phyloP scores from a whole-genome alignment of 2,797 vertebrate species.

The Oceanodroma leucorhoa region DNA sequence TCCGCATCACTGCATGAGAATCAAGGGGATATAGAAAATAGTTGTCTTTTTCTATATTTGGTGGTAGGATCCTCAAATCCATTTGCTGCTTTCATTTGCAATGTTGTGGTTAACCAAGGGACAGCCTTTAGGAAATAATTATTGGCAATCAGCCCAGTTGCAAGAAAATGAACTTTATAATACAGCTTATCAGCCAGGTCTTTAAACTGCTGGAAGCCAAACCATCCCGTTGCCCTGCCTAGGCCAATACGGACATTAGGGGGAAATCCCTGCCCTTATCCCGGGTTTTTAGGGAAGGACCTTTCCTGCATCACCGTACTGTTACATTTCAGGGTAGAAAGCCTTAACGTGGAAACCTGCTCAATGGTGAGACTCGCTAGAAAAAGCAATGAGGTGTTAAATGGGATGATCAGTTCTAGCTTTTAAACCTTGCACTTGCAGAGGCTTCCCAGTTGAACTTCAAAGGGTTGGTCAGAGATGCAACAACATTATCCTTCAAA shows the following conservation, averaged over 20 bases:
- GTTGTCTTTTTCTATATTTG: not conserved
- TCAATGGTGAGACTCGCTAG: not conserved
- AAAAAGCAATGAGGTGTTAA: not conserved
- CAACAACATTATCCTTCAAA: not conserved
- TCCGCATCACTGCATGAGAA: not conserved
- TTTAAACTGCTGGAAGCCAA: not conserved
- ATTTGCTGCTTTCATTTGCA: not conserved
- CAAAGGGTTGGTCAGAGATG: not conserved
- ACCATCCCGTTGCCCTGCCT: not conserved
- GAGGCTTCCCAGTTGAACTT: not conserved
- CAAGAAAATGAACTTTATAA: not conserved
- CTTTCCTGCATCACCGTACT: not conserved
- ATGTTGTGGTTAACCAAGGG: not conserved
- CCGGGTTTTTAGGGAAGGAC: not conserved
- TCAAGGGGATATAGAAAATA: not conserved
- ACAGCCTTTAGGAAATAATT: not conserved
- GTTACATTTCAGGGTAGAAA: not conserved
- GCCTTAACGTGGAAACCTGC: accelerated
- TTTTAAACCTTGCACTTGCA: not conserved
- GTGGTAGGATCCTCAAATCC: not conserved
- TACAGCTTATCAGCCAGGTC: not conserved
- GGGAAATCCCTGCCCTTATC: not conserved
- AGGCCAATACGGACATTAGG: accelerated
- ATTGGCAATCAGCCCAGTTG: not conserved
- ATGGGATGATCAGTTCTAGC: not conserved